These are phyloP conservation scores for Cosmorhoe ocellata DNA, from an alignment of 2,888 invertebrate species.

Conservation along the genomic window DNA sequence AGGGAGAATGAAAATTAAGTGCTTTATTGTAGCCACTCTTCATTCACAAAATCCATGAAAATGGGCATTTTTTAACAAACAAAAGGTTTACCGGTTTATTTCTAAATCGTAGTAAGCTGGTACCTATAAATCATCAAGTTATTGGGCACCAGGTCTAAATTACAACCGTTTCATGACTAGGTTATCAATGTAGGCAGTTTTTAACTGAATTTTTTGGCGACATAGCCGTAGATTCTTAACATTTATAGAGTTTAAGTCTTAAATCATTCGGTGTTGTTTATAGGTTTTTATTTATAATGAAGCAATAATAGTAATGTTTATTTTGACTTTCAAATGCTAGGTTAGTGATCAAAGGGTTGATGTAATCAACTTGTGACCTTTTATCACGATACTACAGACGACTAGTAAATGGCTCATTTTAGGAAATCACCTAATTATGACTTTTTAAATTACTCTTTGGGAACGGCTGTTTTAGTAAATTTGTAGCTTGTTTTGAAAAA, in stretches of 20 bases:
- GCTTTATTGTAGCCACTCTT: not conserved
- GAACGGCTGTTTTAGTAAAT: too few species aligned
- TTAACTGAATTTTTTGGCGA: constrained; percentile 4
- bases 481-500: not conserved
- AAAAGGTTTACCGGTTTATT: constrained; percentile 19
- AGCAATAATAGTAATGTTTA: too few species aligned
- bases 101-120: constrained; percentile 20
- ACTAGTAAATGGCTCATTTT: constrained; percentile 2
- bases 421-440: constrained; percentile 9
- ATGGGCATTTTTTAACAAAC: constrained; percentile 12
- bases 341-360: not conserved
- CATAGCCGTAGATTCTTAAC: too few species aligned
- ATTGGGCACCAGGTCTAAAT: constrained; percentile 19
- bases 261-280: too few species aligned
- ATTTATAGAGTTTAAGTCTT: too few species aligned
- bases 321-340: constrained; percentile 9
- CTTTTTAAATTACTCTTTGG: too few species aligned
- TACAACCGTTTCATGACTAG: constrained; percentile 18
- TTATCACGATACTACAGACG: not conserved
- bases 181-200: constrained; percentile 9
- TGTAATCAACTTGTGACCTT: constrained; percentile 1
- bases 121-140: constrained; percentile 17
- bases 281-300: too few species aligned
- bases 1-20: not conserved
- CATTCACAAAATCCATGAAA: constrained; percentile 9